A percentile compares a stretch with the other conserved stretches of the same genome.
Conservation (phyloP, 2,113 vertebrate genomes). For the Burhinus oedicnemus region DNA sequence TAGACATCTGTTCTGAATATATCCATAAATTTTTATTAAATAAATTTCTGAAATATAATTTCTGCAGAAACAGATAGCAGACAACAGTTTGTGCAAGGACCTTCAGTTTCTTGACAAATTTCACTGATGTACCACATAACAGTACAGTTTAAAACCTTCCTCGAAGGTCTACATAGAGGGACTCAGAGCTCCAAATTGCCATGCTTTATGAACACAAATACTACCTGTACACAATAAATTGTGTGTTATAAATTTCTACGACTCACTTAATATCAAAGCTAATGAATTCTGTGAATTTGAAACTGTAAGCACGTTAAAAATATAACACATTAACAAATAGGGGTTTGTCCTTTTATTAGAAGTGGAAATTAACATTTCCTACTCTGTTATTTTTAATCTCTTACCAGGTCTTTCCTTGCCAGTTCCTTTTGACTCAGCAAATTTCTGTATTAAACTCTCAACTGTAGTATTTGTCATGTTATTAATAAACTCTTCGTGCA, state of each 20-base stretch:
- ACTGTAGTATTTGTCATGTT: conserved; percentile 94
- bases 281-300: neutral
- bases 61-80: neutral
- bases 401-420: conserved; percentile 96
- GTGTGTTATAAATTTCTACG: neutral
- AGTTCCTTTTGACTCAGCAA: conserved; percentile 94
- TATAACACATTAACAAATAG: neutral
- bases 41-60: neutral
- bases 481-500: conserved; percentile 94
- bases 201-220: neutral
- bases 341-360: neutral
- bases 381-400: neutral
- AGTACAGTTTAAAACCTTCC: neutral
- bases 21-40: neutral
- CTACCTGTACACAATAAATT: neutral
- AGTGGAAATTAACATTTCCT: neutral
- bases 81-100: neutral
- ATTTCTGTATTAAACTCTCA: conserved; percentile 92
- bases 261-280: neutral
- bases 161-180: neutral
- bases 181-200: neutral
- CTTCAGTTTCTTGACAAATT: neutral
- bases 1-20: neutral
- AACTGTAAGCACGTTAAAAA: neutral
- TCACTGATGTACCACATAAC: neutral